Percentiles rank a stretch among this genome's conserved stretches.
These are phyloP conservation scores for Oryzias melastigma DNA, from an alignment of 2,113 vertebrate species.

Conservation along the genomic window DNA sequence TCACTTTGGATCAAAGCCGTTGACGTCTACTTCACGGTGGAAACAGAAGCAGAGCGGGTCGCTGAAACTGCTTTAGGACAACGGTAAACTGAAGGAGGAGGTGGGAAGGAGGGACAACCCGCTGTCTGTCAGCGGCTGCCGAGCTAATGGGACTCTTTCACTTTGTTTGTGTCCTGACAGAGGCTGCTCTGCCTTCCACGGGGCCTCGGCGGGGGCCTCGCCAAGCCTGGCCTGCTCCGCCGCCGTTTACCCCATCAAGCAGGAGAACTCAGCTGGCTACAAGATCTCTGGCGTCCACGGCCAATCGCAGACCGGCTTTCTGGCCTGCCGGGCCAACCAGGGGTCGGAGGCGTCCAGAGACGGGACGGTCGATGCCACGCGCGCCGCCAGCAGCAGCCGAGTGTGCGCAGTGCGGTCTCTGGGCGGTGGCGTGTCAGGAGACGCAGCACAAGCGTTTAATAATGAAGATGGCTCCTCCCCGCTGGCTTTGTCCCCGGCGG, in stretches of 20 bases:
- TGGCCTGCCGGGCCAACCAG: conserved; percentile 44
- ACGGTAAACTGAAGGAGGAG: conserved; percentile 15
- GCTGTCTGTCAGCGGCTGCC: conserved; percentile 62
- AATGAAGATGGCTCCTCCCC: conserved; percentile 86
- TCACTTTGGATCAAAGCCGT: conserved; percentile 32
- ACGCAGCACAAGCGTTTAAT: conserved; percentile 86
- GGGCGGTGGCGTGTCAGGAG: conserved; percentile 76
- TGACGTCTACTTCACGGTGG: background rate
- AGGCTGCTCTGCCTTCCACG: conserved; percentile 63
- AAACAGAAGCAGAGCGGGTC: conserved; percentile 18
- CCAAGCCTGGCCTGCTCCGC: conserved; percentile 51
- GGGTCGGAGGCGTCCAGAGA: conserved; percentile 61
- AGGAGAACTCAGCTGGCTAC: conserved; percentile 84
- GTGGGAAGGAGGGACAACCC: conserved; percentile 52
- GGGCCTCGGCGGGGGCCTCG: conserved; percentile 66
- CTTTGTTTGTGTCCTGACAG: conserved; percentile 55
- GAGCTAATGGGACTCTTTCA: conserved; percentile 57
- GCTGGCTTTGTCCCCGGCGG: conserved; percentile 81
- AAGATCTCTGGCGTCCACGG: conserved; percentile 68
- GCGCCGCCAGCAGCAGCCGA: conserved; percentile 35
- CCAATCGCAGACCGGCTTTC: conserved; percentile 68
- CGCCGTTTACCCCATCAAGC: conserved; percentile 85
- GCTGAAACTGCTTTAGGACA: background rate
- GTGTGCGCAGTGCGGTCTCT: conserved; percentile 42
- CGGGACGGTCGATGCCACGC: conserved; percentile 26